These are phyloP conservation scores for Amphiprion ocellaris DNA, from an alignment of 2,113 vertebrate genomes.

Conservation along the genomic window DNA sequence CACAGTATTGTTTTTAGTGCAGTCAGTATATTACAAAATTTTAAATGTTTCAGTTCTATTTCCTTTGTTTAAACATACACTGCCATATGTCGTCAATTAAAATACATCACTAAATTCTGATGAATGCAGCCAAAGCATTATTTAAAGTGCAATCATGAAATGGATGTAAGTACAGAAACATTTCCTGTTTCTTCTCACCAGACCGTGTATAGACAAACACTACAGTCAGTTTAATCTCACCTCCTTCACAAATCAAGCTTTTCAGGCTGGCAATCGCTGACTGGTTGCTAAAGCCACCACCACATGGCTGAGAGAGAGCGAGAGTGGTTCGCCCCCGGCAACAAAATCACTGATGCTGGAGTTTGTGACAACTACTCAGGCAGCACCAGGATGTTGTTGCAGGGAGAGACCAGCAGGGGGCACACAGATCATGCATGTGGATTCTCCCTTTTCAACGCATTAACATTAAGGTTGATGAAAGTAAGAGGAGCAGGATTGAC, in stretches of 20 bases:
- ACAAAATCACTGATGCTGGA: slow-evolving; percentile 99
- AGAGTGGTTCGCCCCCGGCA: slow-evolving; percentile 88
- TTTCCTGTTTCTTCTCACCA: neutral
- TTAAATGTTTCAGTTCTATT: neutral
- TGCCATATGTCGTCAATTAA: neutral
- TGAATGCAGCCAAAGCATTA: neutral
- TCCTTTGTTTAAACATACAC: neutral
- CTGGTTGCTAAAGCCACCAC: slow-evolving; percentile 40
- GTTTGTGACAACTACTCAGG: slow-evolving; percentile 90
- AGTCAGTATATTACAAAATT: too few species aligned
- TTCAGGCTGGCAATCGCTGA: slow-evolving; percentile 22
- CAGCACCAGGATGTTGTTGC: slow-evolving; percentile 99
- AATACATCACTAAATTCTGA: neutral
- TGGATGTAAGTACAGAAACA: neutral
- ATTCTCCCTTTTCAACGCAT: neutral
- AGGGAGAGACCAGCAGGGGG: slow-evolving; percentile 80
- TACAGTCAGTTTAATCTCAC: slow-evolving; percentile 46
- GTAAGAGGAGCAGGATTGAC: neutral
- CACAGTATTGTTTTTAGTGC: neutral
- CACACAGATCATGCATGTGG: slow-evolving; percentile 13
- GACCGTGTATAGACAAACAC: neutral
- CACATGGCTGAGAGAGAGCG: slow-evolving; percentile 12
- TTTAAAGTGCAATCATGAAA: neutral
- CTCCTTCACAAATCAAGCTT: slow-evolving; percentile 42
- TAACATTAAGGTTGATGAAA: neutral